phyloP scores from a whole-genome alignment of 2,113 vertebrate genomes.

The Zapus hudsonius region DNA sequence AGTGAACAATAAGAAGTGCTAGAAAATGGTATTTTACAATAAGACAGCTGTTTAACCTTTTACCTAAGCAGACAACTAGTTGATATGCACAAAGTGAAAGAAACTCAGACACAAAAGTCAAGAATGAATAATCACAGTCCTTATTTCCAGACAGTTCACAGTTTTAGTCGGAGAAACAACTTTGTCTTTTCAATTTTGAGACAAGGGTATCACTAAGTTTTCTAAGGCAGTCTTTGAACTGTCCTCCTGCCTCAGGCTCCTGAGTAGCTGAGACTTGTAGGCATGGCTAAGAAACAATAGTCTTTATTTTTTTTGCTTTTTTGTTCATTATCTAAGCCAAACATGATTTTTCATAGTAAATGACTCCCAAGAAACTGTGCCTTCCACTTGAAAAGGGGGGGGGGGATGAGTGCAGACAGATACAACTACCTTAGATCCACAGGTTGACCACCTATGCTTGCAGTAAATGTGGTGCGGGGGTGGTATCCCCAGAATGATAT shows the following conservation, averaged over 20 bases:
- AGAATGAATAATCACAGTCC: not conserved
- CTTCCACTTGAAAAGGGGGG: not conserved
- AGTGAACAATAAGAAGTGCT: not conserved
- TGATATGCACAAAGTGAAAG: not conserved
- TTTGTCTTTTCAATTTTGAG: too few relatives aligned
- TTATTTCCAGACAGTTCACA: not conserved
- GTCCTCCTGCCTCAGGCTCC: not conserved
- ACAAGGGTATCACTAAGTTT: not conserved
- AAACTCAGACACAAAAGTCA: not conserved
- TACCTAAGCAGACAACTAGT: not conserved
- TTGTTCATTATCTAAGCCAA: not conserved
- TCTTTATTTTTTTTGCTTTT: not conserved
- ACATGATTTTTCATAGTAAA: constrained; percentile 14
- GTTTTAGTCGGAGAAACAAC: not conserved
- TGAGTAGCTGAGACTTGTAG: not conserved
- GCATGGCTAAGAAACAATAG: not conserved
- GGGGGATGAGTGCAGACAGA: not conserved
- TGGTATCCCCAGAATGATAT: not conserved
- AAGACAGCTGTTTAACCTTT: not conserved
- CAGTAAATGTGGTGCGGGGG: fast-evolving
- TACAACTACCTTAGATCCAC: not conserved
- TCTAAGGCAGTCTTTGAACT: not conserved
- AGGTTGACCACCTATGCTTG: not conserved
- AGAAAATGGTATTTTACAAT: not conserved
- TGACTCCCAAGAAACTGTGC: not conserved